Conservation (phyloP, 2,113 vertebrate species). For the Psilopogon haemacephalus region DNA sequence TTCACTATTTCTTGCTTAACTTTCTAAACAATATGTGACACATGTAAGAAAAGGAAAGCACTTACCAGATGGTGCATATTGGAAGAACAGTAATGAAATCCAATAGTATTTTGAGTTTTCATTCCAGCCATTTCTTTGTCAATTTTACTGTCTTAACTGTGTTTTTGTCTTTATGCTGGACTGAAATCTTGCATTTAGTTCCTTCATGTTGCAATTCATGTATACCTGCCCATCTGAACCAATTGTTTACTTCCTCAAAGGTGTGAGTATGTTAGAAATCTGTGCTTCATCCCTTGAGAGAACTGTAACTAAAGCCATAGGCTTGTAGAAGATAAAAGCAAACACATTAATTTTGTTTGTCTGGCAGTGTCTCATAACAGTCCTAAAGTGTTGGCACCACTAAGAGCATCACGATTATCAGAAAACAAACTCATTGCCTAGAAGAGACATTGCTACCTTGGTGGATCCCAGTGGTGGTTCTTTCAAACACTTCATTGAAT, state of each 20-base stretch:
- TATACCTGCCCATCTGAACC: background rate
- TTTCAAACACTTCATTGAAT: background rate
- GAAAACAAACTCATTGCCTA: background rate
- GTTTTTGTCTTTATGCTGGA: background rate
- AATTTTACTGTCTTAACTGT: fast-evolving
- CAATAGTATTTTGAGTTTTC: background rate
- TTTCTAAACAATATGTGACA: background rate
- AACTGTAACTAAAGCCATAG: background rate
- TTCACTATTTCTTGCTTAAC: background rate
- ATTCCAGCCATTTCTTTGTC: background rate
- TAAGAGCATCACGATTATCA: too few relatives aligned
- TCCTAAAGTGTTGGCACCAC: background rate
- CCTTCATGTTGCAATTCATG: background rate
- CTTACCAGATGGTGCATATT: background rate
- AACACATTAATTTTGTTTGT: background rate
- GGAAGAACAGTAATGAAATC: background rate
- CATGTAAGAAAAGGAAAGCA: background rate
- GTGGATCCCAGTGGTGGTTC: background rate
- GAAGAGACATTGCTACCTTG: background rate
- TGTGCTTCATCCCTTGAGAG: background rate
- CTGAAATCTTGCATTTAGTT: background rate
- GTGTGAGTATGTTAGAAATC: slow-evolving; percentile 8
- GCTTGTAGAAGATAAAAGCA: background rate
- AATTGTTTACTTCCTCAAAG: background rate
- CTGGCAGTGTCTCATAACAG: background rate